Evolutionary conservation across 1,140 invertebrate genomes (phyloP).

Genomic region (Monochamus saltuarius): DNA sequence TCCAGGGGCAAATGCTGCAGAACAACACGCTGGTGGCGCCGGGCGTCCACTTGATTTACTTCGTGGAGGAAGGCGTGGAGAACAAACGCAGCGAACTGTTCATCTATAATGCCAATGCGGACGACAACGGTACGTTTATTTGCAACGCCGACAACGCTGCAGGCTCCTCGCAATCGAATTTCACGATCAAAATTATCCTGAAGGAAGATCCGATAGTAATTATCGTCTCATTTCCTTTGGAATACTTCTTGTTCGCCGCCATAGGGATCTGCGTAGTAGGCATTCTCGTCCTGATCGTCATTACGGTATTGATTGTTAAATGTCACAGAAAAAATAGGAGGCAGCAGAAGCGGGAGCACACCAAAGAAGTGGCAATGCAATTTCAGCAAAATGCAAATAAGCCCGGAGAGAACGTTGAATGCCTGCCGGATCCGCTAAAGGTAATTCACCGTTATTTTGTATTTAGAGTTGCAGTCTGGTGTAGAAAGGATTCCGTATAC

Average conservation of each 20-base stretch:
- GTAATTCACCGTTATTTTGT: not conserved
- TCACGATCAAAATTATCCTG: constrained; percentile 71
- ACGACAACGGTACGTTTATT: constrained; percentile 78
- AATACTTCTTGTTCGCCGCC: constrained; percentile 67
- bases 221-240: constrained; percentile 64
- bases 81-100: constrained; percentile 75
- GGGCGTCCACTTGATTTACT: constrained; percentile 66
- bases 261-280: constrained; percentile 57
- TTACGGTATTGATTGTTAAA: constrained; percentile 61
- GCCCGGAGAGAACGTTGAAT: constrained; percentile 21
- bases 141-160: constrained; percentile 82
- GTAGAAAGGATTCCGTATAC: no score
- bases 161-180: constrained; percentile 72
- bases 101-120: constrained; percentile 70
- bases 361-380: constrained; percentile 49
- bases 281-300: constrained; percentile 62
- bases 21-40: constrained; percentile 66
- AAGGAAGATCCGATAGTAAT: constrained; percentile 69
- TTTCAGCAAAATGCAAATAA: constrained; percentile 44
- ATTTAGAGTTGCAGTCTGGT: no score
- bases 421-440: constrained; percentile 11
- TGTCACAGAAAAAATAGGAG: constrained; percentile 56
- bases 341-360: constrained; percentile 40
- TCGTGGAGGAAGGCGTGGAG: constrained; percentile 65
- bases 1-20: constrained; percentile 73